Base-by-base conservation (phyloP, 2,888 invertebrate species). In the Caenorhabditis sp. region DNA sequence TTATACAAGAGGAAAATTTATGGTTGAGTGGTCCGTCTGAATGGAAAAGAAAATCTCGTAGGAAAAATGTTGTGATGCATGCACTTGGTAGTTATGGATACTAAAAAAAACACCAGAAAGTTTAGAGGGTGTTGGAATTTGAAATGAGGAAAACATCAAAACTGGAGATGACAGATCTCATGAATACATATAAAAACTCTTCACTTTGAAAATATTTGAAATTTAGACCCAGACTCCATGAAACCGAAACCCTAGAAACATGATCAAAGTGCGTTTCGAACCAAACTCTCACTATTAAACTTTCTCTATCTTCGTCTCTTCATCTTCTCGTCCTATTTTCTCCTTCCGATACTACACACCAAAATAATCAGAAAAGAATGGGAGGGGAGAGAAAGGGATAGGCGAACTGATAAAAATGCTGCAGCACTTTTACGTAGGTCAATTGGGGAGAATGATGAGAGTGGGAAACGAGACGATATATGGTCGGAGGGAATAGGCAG, bases 391-490 rank as follows among this genome's bases (percentile, higher is more conserved):
- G 38, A 41, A 35, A 41, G 19, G 24, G 44, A 56, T 14, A 58
- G n/a, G 22, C n/a, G 51, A 63, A 79, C 64, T 79, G 70, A 79
- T 79, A 79, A 79, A n/a, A n/a, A 19, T 26, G 26, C 69, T 70
- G 70, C 63, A 70, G 79, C 70, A 79, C 79, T 79, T 79, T 70
- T 79, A 70, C 79, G 70, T 70, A 79, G 79, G 70, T 70, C 70
- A 79, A 63, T 69, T 69, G 59, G 56, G 19, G 47, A 54, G 24
- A 75, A 59, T 56, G 76, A 75, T 56, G 54, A n/a, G n/a, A 44
- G 58, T 56, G 35, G 44, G 41, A 63, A 56, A n/a, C n/a, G 49
- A 38, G 41, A 64, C 41, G 16, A 35, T 44, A 22, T 12, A 68
- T 10, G 16, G 14, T 35, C 8, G 22, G 68, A 76, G 58, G 47